Base-by-base conservation (phyloP, 2,113 vertebrate species). In the Solea solea region DNA sequence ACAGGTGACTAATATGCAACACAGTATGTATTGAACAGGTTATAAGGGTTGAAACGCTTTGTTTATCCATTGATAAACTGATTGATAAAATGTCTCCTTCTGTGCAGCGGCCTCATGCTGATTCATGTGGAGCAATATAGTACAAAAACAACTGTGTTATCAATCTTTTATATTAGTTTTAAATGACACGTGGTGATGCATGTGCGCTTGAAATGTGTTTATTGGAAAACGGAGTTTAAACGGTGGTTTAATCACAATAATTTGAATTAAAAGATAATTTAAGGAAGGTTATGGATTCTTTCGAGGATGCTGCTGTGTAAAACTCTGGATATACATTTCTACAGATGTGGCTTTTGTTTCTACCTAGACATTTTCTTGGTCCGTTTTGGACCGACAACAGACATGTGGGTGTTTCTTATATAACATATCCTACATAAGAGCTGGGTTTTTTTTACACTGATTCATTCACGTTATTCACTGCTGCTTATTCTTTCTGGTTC, bases 351-450 rank as follows among this genome's bases (percentile, higher is more conserved):
- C 3, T 34, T 34, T 34, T 34, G 34, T 34, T 34, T 34, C 34
- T 34, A 4, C 3, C 5, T 34, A 34, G 34, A 34, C 34, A 34
- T 34, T 34, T 16, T 50, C 4, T 21, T 12, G 51, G 21, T 27
- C 10, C 2, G 12, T 12, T 27, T 15, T 27, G 28, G 34, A 34
- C 34, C 34, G 2, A 76, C 46, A 62, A 70, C 56, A 65, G 39
- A 4, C 5, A n/a, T 16, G 69, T 77, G 65, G 80, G 60, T 42
- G 71, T 67, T 78, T 63, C 67, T 75, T 75, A 83, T 39, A 42
- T 67, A 83, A 76, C 63, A 44, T 63, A 5, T 2, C 15, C 15
- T 59, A 9, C 21, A 39, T 49, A 34, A 55, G 7, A 10, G 44
- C 8, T 44, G 63, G 42, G 2, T 13, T 0, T 51, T 46, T 64